phyloP scores from a whole-genome alignment of 2,888 invertebrate genomes.

The Lathronympha strigana region DNA sequence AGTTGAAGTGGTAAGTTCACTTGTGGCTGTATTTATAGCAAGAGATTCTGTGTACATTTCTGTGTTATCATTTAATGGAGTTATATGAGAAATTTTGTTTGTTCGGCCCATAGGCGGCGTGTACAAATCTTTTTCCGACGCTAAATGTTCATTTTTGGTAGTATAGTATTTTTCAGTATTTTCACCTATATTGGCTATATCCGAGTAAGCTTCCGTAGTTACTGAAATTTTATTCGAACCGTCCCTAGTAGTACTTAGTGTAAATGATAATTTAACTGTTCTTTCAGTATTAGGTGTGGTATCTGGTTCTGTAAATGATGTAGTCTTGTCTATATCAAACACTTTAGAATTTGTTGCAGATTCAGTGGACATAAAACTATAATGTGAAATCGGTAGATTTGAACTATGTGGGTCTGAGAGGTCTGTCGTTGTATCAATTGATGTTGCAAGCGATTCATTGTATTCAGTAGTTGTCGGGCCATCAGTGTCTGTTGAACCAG shows the following conservation, averaged over 20 bases:
- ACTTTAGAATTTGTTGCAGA: conserved; percentile 5
- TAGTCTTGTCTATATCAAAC: conserved; percentile 7
- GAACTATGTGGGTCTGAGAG: not conserved
- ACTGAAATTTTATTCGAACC: not conserved
- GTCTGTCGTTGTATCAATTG: not conserved
- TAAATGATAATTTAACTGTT: not conserved
- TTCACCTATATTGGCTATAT: not conserved
- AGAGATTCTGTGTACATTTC: conserved; percentile 10
- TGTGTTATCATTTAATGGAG: conserved; percentile 1
- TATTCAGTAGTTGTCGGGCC: not conserved
- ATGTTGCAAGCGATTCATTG: not conserved
- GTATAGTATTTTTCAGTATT: not conserved
- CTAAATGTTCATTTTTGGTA: not conserved
- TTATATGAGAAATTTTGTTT: not conserved
- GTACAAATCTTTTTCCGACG: conserved; percentile 4
- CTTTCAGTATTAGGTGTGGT: not conserved
- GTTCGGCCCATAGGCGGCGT: not conserved
- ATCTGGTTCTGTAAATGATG: conserved; percentile 2
- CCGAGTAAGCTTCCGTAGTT: conserved; percentile 1
- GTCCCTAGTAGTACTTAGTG: not conserved
- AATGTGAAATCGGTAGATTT: not conserved
- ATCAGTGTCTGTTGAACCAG: not conserved
- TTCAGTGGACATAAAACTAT: not conserved
- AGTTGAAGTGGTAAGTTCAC: not conserved
- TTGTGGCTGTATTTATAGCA: not conserved